A percentile compares a stretch with the other conserved stretches of the same genome.
phyloP scores from a whole-genome alignment of 2,888 invertebrate genomes.

The Acanthosepion pharaonis region DNA sequence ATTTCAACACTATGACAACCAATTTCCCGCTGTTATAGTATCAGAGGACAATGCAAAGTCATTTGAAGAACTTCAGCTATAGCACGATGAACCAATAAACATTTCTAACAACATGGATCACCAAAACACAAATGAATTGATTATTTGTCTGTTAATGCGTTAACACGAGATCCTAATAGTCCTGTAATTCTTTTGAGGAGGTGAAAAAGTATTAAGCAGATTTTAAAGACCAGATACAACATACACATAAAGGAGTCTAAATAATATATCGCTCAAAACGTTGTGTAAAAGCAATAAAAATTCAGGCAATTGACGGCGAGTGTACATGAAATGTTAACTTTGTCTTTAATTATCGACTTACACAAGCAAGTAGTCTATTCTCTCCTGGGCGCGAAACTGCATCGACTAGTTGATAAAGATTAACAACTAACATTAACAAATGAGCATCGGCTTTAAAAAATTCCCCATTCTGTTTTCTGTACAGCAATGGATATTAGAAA shows the following conservation, averaged over 20 bases:
- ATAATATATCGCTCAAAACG: not conserved
- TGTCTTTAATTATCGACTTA: not conserved
- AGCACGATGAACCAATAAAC: not conserved
- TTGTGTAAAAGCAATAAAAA: not conserved
- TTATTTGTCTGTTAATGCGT: not conserved
- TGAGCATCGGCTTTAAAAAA: too few species aligned
- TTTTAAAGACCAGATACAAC: not conserved
- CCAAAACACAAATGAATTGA: not conserved
- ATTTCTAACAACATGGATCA: not conserved
- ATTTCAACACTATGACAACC: not conserved
- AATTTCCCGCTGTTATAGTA: not conserved
- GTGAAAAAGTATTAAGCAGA: too few species aligned
- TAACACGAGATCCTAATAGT: not conserved
- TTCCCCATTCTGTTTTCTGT: too few species aligned
- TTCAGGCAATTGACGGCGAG: not conserved
- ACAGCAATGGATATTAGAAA: too few species aligned
- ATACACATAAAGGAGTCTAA: not conserved
- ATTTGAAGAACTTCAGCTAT: not conserved
- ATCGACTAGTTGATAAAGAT: not conserved
- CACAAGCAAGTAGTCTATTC: not conserved
- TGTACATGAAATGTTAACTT: not conserved
- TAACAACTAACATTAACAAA: not conserved
- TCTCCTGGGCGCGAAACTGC: not conserved
- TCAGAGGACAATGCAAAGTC: not conserved
- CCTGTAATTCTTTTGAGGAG: not conserved